Percentiles rank a stretch among this genome's conserved stretches.
These are phyloP conservation scores for Tetragonula clypearis DNA, from an alignment of 1,140 invertebrate genomes.

Conservation along the genomic window DNA sequence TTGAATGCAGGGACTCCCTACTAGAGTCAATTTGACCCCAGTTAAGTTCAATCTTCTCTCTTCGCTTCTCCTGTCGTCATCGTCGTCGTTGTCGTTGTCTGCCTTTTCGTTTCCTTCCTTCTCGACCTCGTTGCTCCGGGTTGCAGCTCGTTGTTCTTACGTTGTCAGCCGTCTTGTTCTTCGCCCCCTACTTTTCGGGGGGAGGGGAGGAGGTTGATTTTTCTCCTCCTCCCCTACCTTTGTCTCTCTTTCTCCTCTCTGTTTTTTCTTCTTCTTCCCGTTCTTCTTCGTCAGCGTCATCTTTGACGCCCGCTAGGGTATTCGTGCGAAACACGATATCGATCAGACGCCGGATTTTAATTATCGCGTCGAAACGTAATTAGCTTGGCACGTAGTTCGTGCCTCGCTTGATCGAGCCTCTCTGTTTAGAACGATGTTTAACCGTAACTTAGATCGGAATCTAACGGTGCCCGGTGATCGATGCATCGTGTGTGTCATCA, in stretches of 20 bases:
- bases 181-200: background rate
- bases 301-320: constrained; percentile 42
- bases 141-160: background rate
- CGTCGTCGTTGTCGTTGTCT: background rate
- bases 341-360: constrained; percentile 57
- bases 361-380: constrained; percentile 44
- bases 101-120: constrained; percentile 2
- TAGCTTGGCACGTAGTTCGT: constrained; percentile 25
- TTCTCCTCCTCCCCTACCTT: background rate
- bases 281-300: constrained; percentile 50
- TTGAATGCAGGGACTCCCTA: constrained; percentile 94
- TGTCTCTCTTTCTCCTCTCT: constrained; percentile 23
- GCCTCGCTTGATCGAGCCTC: constrained; percentile 26
- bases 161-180: constrained; percentile 21
- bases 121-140: background rate
- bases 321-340: constrained; percentile 48
- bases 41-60: constrained; percentile 85
- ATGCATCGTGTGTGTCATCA: background rate
- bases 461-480: background rate
- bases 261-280: constrained; percentile 19
- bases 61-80: constrained; percentile 58
- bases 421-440: constrained; percentile 13
- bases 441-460: background rate
- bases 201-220: background rate
- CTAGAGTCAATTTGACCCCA: constrained; percentile 97